A percentile compares a stretch with the other conserved stretches of the same genome.
Conservation (phyloP, 2,113 vertebrate genomes). For the Saccopteryx leptura region DNA sequence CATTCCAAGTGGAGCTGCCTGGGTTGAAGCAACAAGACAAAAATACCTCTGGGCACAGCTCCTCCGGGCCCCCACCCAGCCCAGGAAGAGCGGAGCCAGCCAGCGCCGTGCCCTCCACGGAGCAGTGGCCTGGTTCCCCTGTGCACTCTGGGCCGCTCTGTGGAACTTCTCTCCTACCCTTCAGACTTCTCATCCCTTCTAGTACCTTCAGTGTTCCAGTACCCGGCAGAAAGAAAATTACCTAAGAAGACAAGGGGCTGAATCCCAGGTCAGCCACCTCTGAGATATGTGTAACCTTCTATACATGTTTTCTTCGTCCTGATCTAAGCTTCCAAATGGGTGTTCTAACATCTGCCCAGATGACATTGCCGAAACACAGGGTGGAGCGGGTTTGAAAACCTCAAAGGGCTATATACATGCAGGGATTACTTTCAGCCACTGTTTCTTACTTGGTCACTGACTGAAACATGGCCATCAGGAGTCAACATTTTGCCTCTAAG, state of each 20-base stretch:
- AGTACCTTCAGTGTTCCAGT: background rate
- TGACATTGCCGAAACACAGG: background rate
- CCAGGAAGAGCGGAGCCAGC: constrained; percentile 7
- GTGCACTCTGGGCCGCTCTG: background rate
- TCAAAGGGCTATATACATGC: background rate
- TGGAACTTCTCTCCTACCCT: background rate
- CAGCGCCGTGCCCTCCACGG: background rate
- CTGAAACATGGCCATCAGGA: background rate
- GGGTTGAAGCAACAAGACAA: constrained; percentile 78
- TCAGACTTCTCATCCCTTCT: background rate
- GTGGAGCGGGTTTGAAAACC: background rate
- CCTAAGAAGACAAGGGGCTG: background rate
- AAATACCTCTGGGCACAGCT: constrained; percentile 75
- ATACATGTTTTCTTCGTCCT: background rate
- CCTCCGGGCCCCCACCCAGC: constrained; percentile 60
- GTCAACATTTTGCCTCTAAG: background rate
- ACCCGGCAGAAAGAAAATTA: background rate
- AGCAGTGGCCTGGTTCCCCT: background rate
- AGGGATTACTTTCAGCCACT: background rate
- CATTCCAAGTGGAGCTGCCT: constrained; percentile 72
- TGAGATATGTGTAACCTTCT: background rate
- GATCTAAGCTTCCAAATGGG: background rate
- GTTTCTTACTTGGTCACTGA: background rate
- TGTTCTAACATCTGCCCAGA: background rate
- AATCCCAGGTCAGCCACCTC: background rate